These are phyloP conservation scores for Oplegnathus fasciatus DNA, from an alignment of 2,113 vertebrate species.

Conservation along the genomic window DNA sequence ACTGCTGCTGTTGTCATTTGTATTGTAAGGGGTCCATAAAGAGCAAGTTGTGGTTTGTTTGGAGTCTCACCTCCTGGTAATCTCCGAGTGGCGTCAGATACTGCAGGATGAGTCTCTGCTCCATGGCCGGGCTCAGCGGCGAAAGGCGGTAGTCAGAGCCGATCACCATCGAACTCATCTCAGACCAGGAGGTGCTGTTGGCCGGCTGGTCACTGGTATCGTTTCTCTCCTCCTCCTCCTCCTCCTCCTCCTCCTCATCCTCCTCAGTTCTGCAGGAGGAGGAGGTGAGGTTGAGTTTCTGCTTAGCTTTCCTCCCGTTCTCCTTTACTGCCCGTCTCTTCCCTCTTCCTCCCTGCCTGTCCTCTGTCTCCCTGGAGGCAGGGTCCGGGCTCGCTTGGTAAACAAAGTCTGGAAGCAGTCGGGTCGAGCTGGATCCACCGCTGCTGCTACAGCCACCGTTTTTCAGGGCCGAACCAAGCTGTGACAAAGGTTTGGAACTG, in stretches of 20 bases:
- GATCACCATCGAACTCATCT: constrained; percentile 95
- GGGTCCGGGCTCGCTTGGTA: constrained; percentile 24
- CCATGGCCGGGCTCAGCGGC: constrained; percentile 93
- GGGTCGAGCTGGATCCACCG: constrained; percentile 32
- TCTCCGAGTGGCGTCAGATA: constrained; percentile 95
- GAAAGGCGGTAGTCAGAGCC: constrained; percentile 93
- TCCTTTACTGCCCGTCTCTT: constrained; percentile 84
- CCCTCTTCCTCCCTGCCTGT: constrained; percentile 66
- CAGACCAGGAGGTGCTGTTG: constrained; percentile 95
- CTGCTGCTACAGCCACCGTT: constrained; percentile 73
- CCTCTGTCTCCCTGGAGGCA: constrained; percentile 11
- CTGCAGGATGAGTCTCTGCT: constrained; percentile 96
- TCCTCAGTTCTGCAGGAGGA: constrained; percentile 36
- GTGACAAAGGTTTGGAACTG: constrained; percentile 64
- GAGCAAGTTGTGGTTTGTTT: too few species aligned
- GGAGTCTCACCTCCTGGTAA: constrained; percentile 92
- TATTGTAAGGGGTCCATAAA: too few species aligned
- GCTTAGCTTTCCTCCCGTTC: constrained; percentile 89
- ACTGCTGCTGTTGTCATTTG: neutral
- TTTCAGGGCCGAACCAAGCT: constrained; percentile 84
- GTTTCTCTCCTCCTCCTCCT: constrained; percentile 6
- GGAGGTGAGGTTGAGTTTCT: constrained; percentile 88
- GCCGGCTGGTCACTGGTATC: constrained; percentile 84
- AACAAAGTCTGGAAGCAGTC: constrained; percentile 32
- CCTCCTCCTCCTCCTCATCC: too few species aligned